Evolutionary conservation across 2,797 vertebrate species (phyloP).

Genomic region (Thalassophryne amazonica): DNA sequence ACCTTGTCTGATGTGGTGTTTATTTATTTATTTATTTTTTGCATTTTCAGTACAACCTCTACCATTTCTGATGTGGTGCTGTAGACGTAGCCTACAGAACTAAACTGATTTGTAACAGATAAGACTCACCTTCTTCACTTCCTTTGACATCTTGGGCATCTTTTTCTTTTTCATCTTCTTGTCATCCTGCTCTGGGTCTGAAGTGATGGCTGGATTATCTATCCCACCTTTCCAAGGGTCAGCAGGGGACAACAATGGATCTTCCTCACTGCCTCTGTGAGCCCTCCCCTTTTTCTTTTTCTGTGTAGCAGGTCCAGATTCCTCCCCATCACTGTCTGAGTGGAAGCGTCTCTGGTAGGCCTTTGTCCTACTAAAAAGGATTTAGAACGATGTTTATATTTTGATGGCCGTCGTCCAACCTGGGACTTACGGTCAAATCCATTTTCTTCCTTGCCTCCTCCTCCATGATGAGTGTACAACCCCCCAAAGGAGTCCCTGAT

Average conservation of each 20-base stretch:
- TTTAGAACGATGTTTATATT: constrained; percentile 98
- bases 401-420: constrained; percentile 86
- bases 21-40: too few relatives aligned
- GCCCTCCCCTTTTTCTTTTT: constrained; percentile 91
- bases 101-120: background rate
- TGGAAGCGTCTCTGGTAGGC: constrained; percentile 94
- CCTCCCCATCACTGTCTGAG: constrained; percentile 95
- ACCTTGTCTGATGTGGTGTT: too few relatives aligned
- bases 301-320: constrained; percentile 82
- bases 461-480: constrained; percentile 78
- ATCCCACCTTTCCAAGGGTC: constrained; percentile 98
- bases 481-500: constrained; percentile 82
- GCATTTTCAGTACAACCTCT: too few relatives aligned
- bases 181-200: constrained; percentile 95
- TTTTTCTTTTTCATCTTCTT: constrained; percentile 97
- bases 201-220: constrained; percentile 98
- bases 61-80: too few relatives aligned
- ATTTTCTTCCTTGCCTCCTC: constrained; percentile 87
- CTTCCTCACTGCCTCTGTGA: constrained; percentile 95
- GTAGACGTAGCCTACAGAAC: too few relatives aligned
- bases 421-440: constrained; percentile 91
- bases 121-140: constrained; percentile 90
- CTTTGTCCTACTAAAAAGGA: constrained; percentile 95
- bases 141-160: constrained; percentile 88
- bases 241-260: constrained; percentile 93